Conservation (phyloP, 2,113 vertebrate genomes). For the Psittacula cyanocephala region DNA sequence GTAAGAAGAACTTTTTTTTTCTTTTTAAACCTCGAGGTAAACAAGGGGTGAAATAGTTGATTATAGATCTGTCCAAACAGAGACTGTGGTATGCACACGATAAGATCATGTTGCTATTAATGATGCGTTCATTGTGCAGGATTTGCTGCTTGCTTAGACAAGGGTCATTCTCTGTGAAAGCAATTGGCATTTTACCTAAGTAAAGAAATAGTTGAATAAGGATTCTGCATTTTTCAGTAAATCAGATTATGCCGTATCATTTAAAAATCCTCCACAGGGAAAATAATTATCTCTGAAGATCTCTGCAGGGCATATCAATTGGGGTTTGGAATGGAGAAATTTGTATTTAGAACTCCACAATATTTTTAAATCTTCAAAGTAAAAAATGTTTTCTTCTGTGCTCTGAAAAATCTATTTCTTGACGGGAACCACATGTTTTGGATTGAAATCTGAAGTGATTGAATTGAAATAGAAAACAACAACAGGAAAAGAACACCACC, state of each 20-base stretch:
- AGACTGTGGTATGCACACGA: background rate
- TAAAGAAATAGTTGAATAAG: background rate
- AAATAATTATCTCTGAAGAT: background rate
- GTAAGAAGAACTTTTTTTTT: background rate
- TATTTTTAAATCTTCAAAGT: background rate
- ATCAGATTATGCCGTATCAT: background rate
- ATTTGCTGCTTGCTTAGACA: background rate
- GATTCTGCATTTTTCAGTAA: background rate
- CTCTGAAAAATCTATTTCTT: background rate
- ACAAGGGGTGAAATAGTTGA: background rate
- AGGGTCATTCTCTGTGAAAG: background rate
- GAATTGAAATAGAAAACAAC: background rate
- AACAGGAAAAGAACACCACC: too few species aligned
- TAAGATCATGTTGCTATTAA: background rate
- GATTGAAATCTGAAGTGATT: background rate
- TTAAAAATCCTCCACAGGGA: background rate
- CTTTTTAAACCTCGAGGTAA: background rate
- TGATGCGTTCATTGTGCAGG: background rate
- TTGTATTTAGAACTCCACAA: background rate
- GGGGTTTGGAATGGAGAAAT: background rate
- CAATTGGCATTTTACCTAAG: background rate
- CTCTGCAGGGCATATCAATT: background rate
- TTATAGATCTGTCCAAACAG: background rate
- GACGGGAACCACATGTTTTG: background rate
- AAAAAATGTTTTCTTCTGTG: background rate